Evolutionary conservation across 1,140 invertebrate species (phyloP).

Genomic region (Fopius arisanus): DNA sequence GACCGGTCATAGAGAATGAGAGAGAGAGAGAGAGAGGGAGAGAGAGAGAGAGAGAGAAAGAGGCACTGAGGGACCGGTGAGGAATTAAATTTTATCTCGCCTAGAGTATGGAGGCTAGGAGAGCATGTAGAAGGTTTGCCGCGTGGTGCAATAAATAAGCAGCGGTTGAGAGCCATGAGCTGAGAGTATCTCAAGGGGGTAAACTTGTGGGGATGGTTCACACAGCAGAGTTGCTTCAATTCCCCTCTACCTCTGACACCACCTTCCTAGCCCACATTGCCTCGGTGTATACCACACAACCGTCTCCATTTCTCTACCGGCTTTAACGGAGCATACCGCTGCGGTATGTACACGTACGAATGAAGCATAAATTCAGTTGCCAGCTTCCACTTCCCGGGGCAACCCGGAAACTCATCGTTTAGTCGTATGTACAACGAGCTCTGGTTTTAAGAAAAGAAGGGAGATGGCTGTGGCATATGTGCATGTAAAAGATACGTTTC

Average conservation of each 20-base stretch:
- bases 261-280: neutral
- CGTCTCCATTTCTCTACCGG: neutral
- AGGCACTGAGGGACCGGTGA: slow-evolving; percentile 13
- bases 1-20: neutral
- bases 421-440: slow-evolving; percentile 35
- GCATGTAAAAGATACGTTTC: slow-evolving; percentile 21
- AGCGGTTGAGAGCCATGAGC: neutral
- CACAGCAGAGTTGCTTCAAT: slow-evolving; percentile 51
- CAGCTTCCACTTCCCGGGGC: slow-evolving; percentile 32
- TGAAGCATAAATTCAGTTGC: slow-evolving; percentile 56
- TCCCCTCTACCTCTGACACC: slow-evolving; percentile 24
- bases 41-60: slow-evolving; percentile 6
- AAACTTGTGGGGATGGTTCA: slow-evolving; percentile 4
- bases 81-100: slow-evolving; percentile 37
- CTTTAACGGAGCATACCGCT: slow-evolving; percentile 32
- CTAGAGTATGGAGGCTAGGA: neutral
- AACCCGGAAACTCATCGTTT: slow-evolving; percentile 49
- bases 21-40: slow-evolving; percentile 11
- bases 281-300: slow-evolving; percentile 28
- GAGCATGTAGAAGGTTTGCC: neutral
- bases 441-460: slow-evolving; percentile 33
- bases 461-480: slow-evolving; percentile 21
- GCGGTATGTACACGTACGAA: slow-evolving; percentile 44
- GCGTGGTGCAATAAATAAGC: slow-evolving; percentile 22
- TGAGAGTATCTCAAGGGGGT: slow-evolving; percentile 3